phyloP scores from a whole-genome alignment of 2,113 vertebrate genomes.

The Phasianus colchicus region DNA sequence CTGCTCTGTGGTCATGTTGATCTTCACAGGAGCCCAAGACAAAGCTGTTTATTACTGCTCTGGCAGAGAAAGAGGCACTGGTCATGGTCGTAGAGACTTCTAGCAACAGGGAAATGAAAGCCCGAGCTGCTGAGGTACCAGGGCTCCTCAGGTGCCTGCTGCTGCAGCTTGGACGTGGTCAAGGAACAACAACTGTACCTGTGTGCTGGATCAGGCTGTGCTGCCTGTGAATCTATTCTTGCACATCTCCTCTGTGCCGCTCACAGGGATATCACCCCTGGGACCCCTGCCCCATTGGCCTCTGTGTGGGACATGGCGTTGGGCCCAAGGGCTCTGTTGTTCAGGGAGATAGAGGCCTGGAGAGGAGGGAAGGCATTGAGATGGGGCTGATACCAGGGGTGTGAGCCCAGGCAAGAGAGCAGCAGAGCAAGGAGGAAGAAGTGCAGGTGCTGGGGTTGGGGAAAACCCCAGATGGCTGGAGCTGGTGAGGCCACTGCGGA shows the following conservation, averaged over 20 bases:
- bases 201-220: not conserved
- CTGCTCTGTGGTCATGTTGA: not conserved
- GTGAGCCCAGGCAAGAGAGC: not conserved
- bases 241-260: not conserved
- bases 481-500: not conserved
- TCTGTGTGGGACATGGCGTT: not conserved
- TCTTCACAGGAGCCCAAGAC: not conserved
- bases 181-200: not conserved
- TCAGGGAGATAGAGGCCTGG: not conserved
- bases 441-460: not conserved
- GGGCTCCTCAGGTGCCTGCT: not conserved
- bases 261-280: not conserved
- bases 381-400: too few relatives aligned
- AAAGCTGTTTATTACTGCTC: not conserved
- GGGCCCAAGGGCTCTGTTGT: not conserved
- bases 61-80: not conserved
- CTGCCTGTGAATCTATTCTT: not conserved
- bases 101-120: not conserved
- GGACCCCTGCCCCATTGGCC: not conserved
- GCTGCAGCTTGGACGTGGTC: not conserved
- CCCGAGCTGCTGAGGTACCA: not conserved
- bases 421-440: not conserved
- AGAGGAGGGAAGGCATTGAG: not conserved
- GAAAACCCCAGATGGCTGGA: not conserved
- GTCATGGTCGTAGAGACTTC: too few relatives aligned